Evolutionary conservation across 1,140 invertebrate genomes (phyloP).

Genomic region (Temnothorax longispinosus): DNA sequence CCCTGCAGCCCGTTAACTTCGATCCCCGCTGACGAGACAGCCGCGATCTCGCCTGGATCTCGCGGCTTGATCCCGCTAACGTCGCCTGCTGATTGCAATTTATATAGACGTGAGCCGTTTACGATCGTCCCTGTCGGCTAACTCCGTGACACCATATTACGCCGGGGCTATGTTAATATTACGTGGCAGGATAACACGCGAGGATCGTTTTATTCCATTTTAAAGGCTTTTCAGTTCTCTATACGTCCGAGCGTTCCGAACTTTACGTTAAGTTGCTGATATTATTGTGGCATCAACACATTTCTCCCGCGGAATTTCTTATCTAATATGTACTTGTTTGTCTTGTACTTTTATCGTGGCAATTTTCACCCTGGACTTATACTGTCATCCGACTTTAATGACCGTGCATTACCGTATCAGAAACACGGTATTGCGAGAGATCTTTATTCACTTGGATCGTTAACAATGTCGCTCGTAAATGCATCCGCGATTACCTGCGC

Average conservation of each 20-base stretch:
- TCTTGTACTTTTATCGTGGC: background rate
- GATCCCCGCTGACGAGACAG: conserved; percentile 23
- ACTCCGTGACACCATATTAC: background rate
- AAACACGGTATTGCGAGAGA: background rate
- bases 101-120: conserved; percentile 43
- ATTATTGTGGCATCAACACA: background rate
- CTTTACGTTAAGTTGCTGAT: background rate
- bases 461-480: conserved; percentile 12
- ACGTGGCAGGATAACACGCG: background rate
- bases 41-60: background rate
- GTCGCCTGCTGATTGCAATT: conserved; percentile 60
- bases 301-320: background rate
- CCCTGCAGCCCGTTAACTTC: conserved; percentile 3
- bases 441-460: background rate
- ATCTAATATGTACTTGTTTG: background rate
- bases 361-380: background rate
- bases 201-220: conserved; percentile 1
- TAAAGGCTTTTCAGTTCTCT: background rate
- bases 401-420: background rate
- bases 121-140: conserved; percentile 12
- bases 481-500: background rate
- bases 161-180: background rate
- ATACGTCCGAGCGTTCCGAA: background rate
- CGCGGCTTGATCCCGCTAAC: background rate
- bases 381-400: background rate